A percentile compares a stretch with the other conserved stretches of the same genome.
These are phyloP conservation scores for Himalopsyche phryganea DNA, from an alignment of 1,140 invertebrate genomes.

Conservation along the genomic window DNA sequence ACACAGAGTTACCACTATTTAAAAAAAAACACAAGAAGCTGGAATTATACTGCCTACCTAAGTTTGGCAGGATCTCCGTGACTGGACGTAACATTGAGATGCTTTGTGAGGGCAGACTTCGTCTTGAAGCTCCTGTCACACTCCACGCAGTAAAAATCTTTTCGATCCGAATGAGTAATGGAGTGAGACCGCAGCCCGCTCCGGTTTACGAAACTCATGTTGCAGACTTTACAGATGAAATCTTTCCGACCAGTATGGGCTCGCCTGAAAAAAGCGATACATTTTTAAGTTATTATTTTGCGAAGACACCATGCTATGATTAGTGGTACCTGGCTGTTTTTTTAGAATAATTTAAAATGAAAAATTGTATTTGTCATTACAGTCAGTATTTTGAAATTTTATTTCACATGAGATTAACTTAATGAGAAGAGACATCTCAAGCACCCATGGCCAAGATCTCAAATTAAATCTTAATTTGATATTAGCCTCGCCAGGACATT, in stretches of 20 bases:
- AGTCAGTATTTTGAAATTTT: too few relatives aligned
- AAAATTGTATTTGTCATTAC: too few relatives aligned
- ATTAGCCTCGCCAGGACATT: too few relatives aligned
- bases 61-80: slow-evolving; percentile 12
- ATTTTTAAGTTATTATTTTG: not conserved
- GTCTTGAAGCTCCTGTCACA: slow-evolving; percentile 18
- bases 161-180: not conserved
- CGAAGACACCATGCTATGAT: not conserved
- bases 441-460: too few relatives aligned
- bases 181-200: slow-evolving; percentile 10
- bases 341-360: not conserved
- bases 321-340: not conserved
- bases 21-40: too few relatives aligned
- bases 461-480: too few relatives aligned
- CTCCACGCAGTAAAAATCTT: slow-evolving; percentile 19
- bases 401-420: too few relatives aligned
- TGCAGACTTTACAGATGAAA: slow-evolving; percentile 4
- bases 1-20: too few relatives aligned
- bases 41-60: not conserved
- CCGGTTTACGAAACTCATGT: slow-evolving; percentile 7
- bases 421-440: too few relatives aligned
- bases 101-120: not conserved
- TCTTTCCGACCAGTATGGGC: not conserved
- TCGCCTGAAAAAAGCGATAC: not conserved
- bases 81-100: not conserved